Evolutionary conservation across 2,113 vertebrate genomes (phyloP), one percentile per base, ranked within the genome.

Genomic region (Percina caprodes): DNA sequence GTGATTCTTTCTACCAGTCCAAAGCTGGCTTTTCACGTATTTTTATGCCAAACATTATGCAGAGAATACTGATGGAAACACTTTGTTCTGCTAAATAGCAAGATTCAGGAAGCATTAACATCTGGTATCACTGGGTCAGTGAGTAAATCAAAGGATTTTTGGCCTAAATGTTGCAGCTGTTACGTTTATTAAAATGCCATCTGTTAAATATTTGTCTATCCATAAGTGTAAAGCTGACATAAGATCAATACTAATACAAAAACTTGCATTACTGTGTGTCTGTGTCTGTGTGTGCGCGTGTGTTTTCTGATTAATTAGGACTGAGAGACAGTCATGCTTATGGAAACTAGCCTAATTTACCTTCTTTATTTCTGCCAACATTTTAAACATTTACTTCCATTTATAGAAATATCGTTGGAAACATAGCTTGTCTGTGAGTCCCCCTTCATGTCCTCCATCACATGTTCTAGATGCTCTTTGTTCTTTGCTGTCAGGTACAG

Each of bases 61-160:
- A 39, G 33, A 69, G 56, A 74, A 15, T 66, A n/a, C 63, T 56
- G 24, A 74, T 74, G 80, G 39, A 80, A 86, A 72, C 76, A 51
- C 23, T 23, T n/a, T 69, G 2, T 12, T 26, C 39, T 55, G 56
- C 35, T 48, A 71, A 58, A 77, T 58, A 26, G 16, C 6, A 2
- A 60, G 76, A 33, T 49, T 23, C 49, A 74, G 33, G n/a, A 73
- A 49, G 26, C 66, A 78, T 11, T 54, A 67, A 79, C 77, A 84
- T 84, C 87, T 87, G 89, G 82, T 72, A 63, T 63, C 49, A 74
- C 33, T 35, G 30, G 52, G 15, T 54, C 54, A 59, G 26, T 49
- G 56, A 75, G 52, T 60, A 74, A 81, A 51, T 76, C 67, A 78
- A 56, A 80, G 9, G 12, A 5, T 52, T 55, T 68, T 60, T 58